A percentile compares a stretch with the other conserved stretches of the same genome.
These are phyloP conservation scores for Epizoanthus fatuus DNA, from an alignment of 92 coral and sea anemone genomes.

Conservation along the genomic window DNA sequence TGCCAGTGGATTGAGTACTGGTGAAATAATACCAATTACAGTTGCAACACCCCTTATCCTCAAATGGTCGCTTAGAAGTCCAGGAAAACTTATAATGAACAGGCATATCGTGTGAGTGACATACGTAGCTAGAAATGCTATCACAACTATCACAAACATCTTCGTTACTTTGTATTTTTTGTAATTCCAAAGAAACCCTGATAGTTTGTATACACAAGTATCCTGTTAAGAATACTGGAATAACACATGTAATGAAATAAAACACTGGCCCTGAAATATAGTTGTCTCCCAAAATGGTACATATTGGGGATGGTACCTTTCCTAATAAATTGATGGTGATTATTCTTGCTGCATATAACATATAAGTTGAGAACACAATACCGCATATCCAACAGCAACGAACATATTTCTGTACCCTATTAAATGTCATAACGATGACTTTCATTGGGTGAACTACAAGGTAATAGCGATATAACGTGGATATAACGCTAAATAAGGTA, in stretches of 20 bases:
- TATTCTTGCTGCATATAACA: background rate
- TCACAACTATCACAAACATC: constrained; percentile 13
- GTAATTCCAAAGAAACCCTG: constrained; percentile 5
- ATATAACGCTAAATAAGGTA: constrained; percentile 15
- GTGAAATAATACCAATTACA: too few species aligned
- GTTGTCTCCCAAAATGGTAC: background rate
- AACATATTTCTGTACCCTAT: background rate
- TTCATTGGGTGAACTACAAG: constrained; percentile 28
- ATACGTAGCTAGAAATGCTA: background rate
- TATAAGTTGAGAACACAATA: background rate
- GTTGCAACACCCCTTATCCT: too few species aligned
- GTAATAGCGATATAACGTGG: constrained; percentile 21
- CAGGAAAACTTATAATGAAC: too few species aligned
- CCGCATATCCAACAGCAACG: constrained; percentile 11
- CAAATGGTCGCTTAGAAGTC: too few species aligned
- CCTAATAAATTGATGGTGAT: background rate
- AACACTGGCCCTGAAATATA: background rate
- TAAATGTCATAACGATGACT: constrained; percentile 10
- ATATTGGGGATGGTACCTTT: background rate
- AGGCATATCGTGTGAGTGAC: background rate
- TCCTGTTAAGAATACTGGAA: constrained; percentile 10
- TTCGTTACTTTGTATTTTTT: constrained; percentile 14
- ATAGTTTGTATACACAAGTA: constrained; percentile 17
- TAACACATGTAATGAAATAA: background rate
- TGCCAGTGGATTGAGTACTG: too few species aligned